Percentiles rank a stretch among this genome's conserved stretches.
These are phyloP conservation scores for Noctua fimbriata DNA, from an alignment of 2,888 invertebrate genomes.

Conservation along the genomic window DNA sequence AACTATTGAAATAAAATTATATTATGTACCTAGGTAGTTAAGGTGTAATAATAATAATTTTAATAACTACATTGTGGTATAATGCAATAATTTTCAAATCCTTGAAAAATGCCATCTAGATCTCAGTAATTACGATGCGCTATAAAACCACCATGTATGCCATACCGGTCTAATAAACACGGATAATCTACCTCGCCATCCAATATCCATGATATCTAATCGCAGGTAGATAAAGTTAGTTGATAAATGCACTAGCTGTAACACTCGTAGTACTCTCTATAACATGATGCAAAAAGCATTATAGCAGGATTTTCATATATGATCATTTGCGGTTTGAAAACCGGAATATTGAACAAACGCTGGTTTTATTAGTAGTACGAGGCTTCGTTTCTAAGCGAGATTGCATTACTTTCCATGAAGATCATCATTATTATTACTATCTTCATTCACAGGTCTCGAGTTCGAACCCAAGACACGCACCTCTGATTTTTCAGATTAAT, in stretches of 20 bases:
- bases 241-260: not conserved
- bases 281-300: not conserved
- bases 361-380: not conserved
- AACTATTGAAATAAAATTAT: not conserved
- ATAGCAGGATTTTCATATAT: not conserved
- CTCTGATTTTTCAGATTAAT: no score
- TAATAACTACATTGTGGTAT: not conserved
- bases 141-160: not conserved
- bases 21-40: not conserved
- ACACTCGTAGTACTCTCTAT: not conserved
- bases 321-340: not conserved
- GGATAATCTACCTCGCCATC: not conserved
- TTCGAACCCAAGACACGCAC: no score
- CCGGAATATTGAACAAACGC: not conserved
- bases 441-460: no score
- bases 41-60: no score
- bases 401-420: not conserved
- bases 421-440: not conserved
- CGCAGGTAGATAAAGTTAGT: not conserved
- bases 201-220: not conserved
- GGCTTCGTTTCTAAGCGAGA: not conserved
- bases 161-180: not conserved
- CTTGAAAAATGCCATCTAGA: not conserved
- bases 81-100: not conserved
- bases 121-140: not conserved